phyloP scores from a whole-genome alignment of 2,888 invertebrate genomes.

The Marasmarcha lunaedactyla region DNA sequence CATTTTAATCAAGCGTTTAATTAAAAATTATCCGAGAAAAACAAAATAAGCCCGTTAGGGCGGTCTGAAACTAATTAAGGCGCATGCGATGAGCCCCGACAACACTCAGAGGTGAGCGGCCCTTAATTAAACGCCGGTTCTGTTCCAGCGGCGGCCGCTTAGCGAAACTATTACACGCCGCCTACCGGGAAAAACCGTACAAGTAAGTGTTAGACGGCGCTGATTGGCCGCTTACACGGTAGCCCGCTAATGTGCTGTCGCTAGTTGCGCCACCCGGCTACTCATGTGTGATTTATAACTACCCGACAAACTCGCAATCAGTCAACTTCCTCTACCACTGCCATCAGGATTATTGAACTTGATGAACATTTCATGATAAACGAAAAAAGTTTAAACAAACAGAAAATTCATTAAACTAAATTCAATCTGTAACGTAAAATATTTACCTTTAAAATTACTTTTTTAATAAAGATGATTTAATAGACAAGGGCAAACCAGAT shows the following conservation, averaged over 20 bases:
- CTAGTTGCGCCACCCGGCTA: too few relatives aligned
- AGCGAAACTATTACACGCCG: constrained; percentile 17
- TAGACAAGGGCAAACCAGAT: constrained; percentile 9
- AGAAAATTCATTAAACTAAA: background rate
- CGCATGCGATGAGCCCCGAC: constrained; percentile 47
- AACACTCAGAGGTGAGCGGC: constrained; percentile 46
- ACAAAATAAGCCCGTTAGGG: constrained; percentile 70
- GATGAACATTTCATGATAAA: too few relatives aligned
- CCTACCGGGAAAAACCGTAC: constrained; percentile 35
- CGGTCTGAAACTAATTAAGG: constrained; percentile 68
- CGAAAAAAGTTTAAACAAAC: too few relatives aligned
- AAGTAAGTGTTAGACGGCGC: constrained; percentile 24
- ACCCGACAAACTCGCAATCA: too few relatives aligned
- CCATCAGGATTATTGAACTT: too few relatives aligned
- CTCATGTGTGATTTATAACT: too few relatives aligned
- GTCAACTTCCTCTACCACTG: too few relatives aligned
- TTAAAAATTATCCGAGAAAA: constrained; percentile 71
- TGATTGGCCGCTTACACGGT: too few relatives aligned
- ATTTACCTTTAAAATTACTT: constrained; percentile 2
- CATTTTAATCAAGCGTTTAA: constrained; percentile 72
- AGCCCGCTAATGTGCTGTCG: too few relatives aligned
- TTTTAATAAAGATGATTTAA: constrained; percentile 15
- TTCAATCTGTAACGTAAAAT: background rate
- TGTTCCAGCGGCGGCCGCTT: constrained; percentile 47
- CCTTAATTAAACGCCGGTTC: constrained; percentile 62